Base-by-base conservation (phyloP, 2,113 vertebrate species). In the Canis aureus region DNA sequence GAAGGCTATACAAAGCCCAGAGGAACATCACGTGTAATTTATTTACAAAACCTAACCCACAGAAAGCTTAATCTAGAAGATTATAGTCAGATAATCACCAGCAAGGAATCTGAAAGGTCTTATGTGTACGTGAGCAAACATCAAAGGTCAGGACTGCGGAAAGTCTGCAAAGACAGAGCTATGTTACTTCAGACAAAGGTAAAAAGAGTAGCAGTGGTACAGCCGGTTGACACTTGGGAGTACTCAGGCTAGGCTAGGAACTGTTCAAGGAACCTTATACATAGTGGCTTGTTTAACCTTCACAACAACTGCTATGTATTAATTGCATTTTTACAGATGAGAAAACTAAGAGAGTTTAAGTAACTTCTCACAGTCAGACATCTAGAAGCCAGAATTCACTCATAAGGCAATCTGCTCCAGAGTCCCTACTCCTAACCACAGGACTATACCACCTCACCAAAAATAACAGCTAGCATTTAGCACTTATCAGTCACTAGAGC, bases 21-120 rank as follows among this genome's bases (percentile, higher is more conserved):
- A 85, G 84, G 64, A 91, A 64, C n/a, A 83, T 59, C 38, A 60
- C 38, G 7, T 29, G 19, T 67, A 38, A 73, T 53, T 92, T 89
- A 78, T 89, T 95, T 66, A 91, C 57, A 89, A 95, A 74, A 78
- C 16, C 88, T 82, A 78, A 32, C 53, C 64, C 71, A 93, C 5
- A 67, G 49, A 88, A 94, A 69, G 55, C 51, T 95, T 82, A 74
- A n/a, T 43, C 82, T 81, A 29, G 8, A 71, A 91, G 85, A 94
- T 69, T 35, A 53, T 3, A 73, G 43, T 92, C 8, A 85, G 67
- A 27, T 57, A 17, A 79, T 53, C 82, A 32, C 78, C 59, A 15
- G 15, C 5, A 79, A 95, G 35, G 64, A 89, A 74, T n/a, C 73
- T 71, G 66, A 67, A 86, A 95, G 57, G 80, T 29, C 51, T 49